Conservation (phyloP, 1,140 invertebrate species). For the Lutraria rhynchaena region DNA sequence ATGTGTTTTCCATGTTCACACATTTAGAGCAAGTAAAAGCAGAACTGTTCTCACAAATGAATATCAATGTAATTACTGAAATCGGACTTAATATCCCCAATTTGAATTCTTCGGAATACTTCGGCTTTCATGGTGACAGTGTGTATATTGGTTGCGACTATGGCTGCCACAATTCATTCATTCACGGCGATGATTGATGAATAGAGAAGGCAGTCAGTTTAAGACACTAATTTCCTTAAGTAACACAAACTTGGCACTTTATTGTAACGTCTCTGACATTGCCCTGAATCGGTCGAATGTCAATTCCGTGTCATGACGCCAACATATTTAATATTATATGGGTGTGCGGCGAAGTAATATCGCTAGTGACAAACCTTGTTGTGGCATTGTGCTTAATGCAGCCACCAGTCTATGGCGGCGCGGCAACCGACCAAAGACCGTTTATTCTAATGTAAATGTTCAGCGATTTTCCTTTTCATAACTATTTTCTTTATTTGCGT, state of each 20-base stretch:
- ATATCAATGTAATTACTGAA: constrained; percentile 21
- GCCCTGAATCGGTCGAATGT: too few species aligned
- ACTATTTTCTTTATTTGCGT: too few species aligned
- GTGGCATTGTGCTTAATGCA: too few species aligned
- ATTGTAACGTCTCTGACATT: not conserved
- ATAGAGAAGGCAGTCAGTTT: not conserved
- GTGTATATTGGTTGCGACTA: constrained; percentile 10
- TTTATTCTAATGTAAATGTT: too few species aligned
- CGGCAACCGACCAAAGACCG: too few species aligned
- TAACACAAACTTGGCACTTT: not conserved
- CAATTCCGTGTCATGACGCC: too few species aligned
- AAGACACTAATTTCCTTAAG: constrained; percentile 26
- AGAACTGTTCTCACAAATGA: not conserved
- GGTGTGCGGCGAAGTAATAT: too few species aligned
- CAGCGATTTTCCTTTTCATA: too few species aligned
- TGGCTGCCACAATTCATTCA: not conserved
- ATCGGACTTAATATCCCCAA: constrained; percentile 3
- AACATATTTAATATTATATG: too few species aligned
- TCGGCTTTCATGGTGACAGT: not conserved
- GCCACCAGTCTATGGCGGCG: too few species aligned
- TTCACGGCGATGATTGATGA: not conserved
- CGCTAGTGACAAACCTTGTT: too few species aligned
- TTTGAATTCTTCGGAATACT: constrained; percentile 9
- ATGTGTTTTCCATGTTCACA: constrained; percentile 20
- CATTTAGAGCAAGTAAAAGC: not conserved